Base-by-base conservation (phyloP, 1,140 invertebrate genomes). In the Eubasilissa regina region DNA sequence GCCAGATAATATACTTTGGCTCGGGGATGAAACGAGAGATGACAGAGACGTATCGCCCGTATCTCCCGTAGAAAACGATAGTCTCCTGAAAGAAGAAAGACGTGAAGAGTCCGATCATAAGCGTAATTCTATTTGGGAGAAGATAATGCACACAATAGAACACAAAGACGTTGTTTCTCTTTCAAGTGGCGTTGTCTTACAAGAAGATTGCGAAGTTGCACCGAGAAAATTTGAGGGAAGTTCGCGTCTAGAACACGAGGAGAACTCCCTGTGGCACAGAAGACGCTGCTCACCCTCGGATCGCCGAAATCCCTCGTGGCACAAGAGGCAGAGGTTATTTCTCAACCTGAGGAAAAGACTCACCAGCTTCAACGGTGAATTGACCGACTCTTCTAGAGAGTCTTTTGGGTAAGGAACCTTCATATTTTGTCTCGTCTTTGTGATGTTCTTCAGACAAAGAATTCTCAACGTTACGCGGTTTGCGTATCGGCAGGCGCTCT, bases 281-380 rank as follows among this genome's bases (percentile, higher is more conserved):
- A 35, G 19, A 21, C 60, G 35, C 60, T 12, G 35, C 19, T 64
- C 35, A 11, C 60, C 19, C 19, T 13, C 60, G 19, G 21, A 64
- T 0, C 19, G 35, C 19, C 13, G 53, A 12, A 25, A 73, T 21
- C 25, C 70, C 47, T 10, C 53, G 21, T 73, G 70, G 70, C 45
- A 73, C 70, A 48, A 35, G 51, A 55, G 48, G 10, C 70, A 73
- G n/a, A 73, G 55, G 9, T 47, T 73, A 8, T 73, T 73, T 13
- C 21, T 53, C 47, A 73, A 48, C 21, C 11, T 73, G 10, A 17
- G 70, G 25, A 73, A 73, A 13, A 73, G 70, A 11, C 21, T 73
- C 19, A 53, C 47, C 0, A 73, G 70, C 47, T 15, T 48, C 44
- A 47, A 12, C 21, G 53, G 21, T 25, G 70, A 73, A 11, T 19